Evolutionary conservation across 2,113 vertebrate genomes (phyloP).

Genomic region (Naja naja): DNA sequence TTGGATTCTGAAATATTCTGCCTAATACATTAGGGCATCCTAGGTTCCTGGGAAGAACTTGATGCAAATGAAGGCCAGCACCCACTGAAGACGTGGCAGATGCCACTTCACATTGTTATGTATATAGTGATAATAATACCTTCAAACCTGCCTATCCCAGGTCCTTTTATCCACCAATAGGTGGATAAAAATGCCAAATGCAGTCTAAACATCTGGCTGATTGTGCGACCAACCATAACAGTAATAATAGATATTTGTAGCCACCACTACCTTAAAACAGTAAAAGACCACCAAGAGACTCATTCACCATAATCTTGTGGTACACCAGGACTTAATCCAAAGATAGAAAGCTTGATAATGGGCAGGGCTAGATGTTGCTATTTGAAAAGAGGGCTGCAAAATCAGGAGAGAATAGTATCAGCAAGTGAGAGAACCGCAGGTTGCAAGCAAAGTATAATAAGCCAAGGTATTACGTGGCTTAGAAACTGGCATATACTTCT

Average conservation of each 20-base stretch:
- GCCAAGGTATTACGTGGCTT: too few species aligned
- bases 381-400: not conserved
- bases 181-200: not conserved
- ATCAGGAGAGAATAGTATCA: too few species aligned
- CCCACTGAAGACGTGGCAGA: not conserved
- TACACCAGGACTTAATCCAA: not conserved
- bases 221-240: not conserved
- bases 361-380: not conserved
- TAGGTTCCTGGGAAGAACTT: not conserved
- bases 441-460: too few species aligned
- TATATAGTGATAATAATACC: not conserved
- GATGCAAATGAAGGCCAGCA: not conserved
- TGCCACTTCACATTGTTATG: not conserved
- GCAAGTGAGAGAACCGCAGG: too few species aligned
- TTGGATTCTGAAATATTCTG: not conserved
- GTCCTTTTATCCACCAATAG: not conserved
- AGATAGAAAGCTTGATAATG: not conserved
- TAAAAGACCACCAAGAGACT: not conserved
- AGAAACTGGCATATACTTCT: not conserved
- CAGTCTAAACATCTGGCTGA: not conserved
- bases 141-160: not conserved
- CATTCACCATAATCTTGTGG: not conserved
- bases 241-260: not conserved
- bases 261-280: not conserved
- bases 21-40: not conserved